Base-by-base conservation (phyloP, 2,113 vertebrate species). In the Antigone vipio region DNA sequence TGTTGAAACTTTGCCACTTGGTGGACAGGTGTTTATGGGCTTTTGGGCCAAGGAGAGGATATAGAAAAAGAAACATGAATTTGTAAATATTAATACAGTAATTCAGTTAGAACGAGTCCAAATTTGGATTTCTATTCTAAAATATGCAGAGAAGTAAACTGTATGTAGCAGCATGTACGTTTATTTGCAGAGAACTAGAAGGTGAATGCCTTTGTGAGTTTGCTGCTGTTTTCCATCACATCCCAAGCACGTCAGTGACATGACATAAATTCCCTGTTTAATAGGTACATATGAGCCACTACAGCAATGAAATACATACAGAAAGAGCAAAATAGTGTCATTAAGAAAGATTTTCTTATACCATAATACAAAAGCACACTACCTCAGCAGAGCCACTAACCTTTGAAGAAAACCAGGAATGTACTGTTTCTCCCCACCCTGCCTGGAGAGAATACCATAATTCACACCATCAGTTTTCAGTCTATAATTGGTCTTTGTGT, bases 71-170 rank as follows among this genome's bases (percentile, higher is more conserved):
- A 66, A 53, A 17, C 20, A 35, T 12, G 9, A 42, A 53, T 73
- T 49, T 80, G 30, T n/a, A 45, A 66, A 62, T 4, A 72, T 21
- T 35, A 68, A 45, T 32, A 16, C 11, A 60, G 15, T 50, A 9
- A 40, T 72, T 68, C 40, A 22, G 29, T 59, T 82, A 42, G 32
- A 89, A 56, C 1, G 1, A 88, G 18, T 40, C 18, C 23, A 73
- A 60, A 76, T 79, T 83, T 45, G 66, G 50, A 56, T 90, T 85
- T 73, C 8, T 79, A 29, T 35, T 80, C n/a, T 73, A 90, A 94
- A 95, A 72, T 67, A 87, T 30, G 20, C 29, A 80, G 11, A 85
- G 18, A 35, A 56, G 6, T 49, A 76, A 88, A 79, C 58, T 56
- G 11, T 24, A 35, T 63, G 12, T 64, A 90, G 16, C 44, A 93